A percentile compares a stretch with the other conserved stretches of the same genome.
These are phyloP conservation scores for Gorilla gorilla DNA, from an alignment of 2,113 vertebrate genomes.

Conservation along the genomic window DNA sequence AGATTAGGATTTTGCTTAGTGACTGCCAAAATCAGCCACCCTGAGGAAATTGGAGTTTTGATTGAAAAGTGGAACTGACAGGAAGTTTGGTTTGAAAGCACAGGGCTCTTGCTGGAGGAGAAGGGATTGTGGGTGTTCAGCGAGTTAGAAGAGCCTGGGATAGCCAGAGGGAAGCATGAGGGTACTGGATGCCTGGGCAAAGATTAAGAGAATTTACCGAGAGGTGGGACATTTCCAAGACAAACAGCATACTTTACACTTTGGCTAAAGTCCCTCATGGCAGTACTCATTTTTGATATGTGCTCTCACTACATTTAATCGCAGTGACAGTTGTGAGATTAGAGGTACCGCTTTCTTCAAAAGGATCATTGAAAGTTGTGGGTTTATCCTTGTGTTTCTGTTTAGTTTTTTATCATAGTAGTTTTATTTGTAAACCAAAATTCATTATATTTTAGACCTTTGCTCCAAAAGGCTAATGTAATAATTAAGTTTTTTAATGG, in stretches of 20 bases:
- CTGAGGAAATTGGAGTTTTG: constrained; percentile 29
- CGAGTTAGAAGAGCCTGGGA: neutral
- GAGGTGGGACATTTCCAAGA: constrained; percentile 42
- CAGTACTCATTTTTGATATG: neutral
- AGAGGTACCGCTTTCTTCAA: neutral
- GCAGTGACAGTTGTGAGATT: neutral
- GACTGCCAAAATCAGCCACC: constrained; percentile 10
- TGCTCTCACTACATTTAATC: constrained; percentile 44
- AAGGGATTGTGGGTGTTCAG: neutral
- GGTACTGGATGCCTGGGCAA: neutral
- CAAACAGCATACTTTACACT: neutral
- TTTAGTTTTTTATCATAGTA: neutral
- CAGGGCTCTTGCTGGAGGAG: neutral
- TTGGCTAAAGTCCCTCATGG: neutral
- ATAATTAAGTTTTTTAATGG: neutral
- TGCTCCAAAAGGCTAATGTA: neutral
- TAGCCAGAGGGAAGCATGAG: neutral
- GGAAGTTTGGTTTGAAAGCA: neutral
- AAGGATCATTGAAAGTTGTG: neutral
- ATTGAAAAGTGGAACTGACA: neutral
- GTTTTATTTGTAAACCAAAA: neutral
- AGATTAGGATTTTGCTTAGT: constrained; percentile 27
- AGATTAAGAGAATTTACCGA: neutral
- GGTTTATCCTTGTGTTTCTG: neutral
- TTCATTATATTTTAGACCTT: neutral